phyloP scores from a whole-genome alignment of 2,113 vertebrate species.

The Scalopus aquaticus region DNA sequence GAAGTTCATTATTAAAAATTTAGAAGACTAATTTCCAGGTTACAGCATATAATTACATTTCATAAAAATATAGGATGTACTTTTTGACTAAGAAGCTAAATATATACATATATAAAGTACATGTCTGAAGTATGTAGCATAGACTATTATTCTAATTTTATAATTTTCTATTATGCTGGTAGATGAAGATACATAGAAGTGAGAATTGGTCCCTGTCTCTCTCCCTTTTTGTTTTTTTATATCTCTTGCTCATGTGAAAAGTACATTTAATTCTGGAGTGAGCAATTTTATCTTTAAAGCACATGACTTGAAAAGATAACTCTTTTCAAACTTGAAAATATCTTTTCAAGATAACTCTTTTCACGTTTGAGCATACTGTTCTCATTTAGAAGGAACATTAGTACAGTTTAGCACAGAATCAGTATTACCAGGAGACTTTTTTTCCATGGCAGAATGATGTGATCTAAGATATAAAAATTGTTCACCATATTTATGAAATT shows the following conservation, averaged over 20 bases:
- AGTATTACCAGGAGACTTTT: neutral
- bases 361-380: neutral
- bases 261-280: neutral
- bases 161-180: neutral
- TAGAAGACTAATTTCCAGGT: neutral
- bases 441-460: neutral
- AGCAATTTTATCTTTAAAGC: neutral
- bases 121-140: neutral
- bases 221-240: neutral
- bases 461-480: neutral
- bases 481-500: neutral
- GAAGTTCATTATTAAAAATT: neutral
- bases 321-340: too few relatives aligned
- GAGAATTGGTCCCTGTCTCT: neutral
- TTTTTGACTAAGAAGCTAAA: neutral
- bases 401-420: neutral
- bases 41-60: neutral
- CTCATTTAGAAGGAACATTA: neutral
- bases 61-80: neutral
- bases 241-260: neutral
- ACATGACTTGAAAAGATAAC: neutral
- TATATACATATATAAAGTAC: neutral
- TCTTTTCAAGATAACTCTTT: too few relatives aligned
- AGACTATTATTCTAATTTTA: neutral
- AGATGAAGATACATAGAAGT: neutral